These are phyloP conservation scores for Lineus longissimus DNA, from an alignment of 1,140 invertebrate genomes.

Conservation along the genomic window DNA sequence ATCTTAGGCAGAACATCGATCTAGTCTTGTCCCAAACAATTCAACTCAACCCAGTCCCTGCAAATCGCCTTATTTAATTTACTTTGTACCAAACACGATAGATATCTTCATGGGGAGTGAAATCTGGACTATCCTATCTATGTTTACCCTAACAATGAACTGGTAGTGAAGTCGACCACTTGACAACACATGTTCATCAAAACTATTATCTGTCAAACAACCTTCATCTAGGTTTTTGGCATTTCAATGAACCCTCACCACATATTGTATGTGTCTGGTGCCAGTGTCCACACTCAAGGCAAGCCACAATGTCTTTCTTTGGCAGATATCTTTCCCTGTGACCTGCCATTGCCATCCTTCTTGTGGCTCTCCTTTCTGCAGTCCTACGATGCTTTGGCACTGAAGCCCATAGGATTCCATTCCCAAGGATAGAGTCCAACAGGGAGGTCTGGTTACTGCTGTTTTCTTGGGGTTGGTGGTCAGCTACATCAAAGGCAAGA, in stretches of 20 bases:
- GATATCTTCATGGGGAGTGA: too few species aligned
- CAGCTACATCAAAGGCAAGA: neutral
- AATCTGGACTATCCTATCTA: too few species aligned
- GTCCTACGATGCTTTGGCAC: slow-evolving; percentile 74
- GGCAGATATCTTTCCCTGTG: slow-evolving; percentile 63
- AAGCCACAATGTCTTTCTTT: slow-evolving; percentile 71
- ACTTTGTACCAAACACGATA: too few species aligned
- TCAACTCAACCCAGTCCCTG: too few species aligned
- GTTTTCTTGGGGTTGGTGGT: neutral
- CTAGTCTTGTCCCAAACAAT: too few species aligned
- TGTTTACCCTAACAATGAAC: too few species aligned
- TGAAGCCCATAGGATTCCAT: slow-evolving; percentile 76
- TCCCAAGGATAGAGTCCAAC: slow-evolving; percentile 23
- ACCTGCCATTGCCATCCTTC: slow-evolving; percentile 67
- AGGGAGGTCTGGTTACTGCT: slow-evolving; percentile 1
- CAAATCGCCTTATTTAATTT: too few species aligned
- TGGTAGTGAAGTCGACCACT: neutral
- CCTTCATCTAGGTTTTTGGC: neutral
- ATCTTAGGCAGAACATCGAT: too few species aligned
- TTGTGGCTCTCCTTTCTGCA: slow-evolving; percentile 66
- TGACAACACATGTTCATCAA: neutral
- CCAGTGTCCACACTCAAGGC: slow-evolving; percentile 75
- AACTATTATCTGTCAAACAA: neutral
- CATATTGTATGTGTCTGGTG: slow-evolving; percentile 73
- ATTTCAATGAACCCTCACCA: slow-evolving; percentile 63